These are phyloP conservation scores for Ditula angustiorana DNA, from an alignment of 2,888 invertebrate genomes.

Conservation along the genomic window DNA sequence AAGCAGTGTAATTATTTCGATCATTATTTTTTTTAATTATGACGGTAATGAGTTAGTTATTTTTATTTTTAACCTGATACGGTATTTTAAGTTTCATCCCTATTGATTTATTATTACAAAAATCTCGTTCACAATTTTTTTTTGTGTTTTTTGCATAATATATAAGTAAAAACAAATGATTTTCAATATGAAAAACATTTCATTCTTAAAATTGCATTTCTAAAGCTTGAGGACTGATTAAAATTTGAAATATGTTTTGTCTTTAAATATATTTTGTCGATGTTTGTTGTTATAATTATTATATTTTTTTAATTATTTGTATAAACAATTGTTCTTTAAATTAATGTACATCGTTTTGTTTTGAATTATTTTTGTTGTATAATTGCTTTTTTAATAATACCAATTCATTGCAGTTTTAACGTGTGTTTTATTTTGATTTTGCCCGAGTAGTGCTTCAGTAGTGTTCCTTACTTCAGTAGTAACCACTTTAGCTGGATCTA, in stretches of 20 bases:
- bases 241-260: constrained; percentile 83
- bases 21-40: constrained; percentile 54
- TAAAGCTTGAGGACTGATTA: constrained; percentile 82
- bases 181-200: constrained; percentile 68
- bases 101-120: constrained; percentile 58
- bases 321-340: constrained; percentile 91
- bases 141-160: constrained; percentile 79
- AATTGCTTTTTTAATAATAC: constrained; percentile 91
- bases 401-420: constrained; percentile 90
- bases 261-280: constrained; percentile 86
- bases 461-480: constrained; percentile 60
- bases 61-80: constrained; percentile 64
- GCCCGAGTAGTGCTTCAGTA: constrained; percentile 71
- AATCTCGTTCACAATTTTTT: constrained; percentile 55
- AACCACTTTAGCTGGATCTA: constrained; percentile 59
- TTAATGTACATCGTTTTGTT: constrained; percentile 92
- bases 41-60: constrained; percentile 60
- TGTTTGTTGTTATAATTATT: constrained; percentile 87
- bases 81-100: constrained; percentile 71
- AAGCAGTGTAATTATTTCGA: constrained; percentile 54
- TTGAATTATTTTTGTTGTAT: constrained; percentile 91
- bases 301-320: constrained; percentile 89
- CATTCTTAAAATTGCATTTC: constrained; percentile 85
- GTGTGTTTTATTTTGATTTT: constrained; percentile 85
- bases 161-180: constrained; percentile 69